These are phyloP conservation scores for Simalia tracyae DNA, from an alignment of 2,797 vertebrate species.

Conservation along the genomic window DNA sequence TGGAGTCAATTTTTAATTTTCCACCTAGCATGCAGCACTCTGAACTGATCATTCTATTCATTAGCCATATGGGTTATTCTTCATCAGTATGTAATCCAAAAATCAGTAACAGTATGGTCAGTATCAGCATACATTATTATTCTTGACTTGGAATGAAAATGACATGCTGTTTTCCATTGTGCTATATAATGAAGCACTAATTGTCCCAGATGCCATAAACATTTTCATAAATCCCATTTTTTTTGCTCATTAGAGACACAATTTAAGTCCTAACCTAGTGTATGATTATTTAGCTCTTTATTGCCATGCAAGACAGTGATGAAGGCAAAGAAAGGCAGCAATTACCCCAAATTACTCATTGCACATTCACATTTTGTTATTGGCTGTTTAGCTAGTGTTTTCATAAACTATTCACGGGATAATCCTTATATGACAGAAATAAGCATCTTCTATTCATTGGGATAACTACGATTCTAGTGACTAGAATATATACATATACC, in stretches of 20 bases:
- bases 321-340: constrained; percentile 44
- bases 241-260: background rate
- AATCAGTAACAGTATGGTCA: constrained; percentile 31
- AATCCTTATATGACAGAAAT: constrained; percentile 55
- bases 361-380: constrained; percentile 49
- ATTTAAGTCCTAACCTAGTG: constrained; percentile 41
- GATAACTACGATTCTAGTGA: constrained; percentile 6
- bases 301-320: constrained; percentile 40
- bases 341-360: constrained; percentile 46
- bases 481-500: background rate
- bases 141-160: constrained; percentile 41
- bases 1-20: constrained; percentile 67
- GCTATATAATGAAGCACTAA: background rate
- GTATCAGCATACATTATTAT: constrained; percentile 42
- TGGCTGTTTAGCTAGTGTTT: constrained; percentile 56
- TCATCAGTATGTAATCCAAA: constrained; percentile 45
- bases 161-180: constrained; percentile 25
- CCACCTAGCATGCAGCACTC: constrained; percentile 50
- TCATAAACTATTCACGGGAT: constrained; percentile 54
- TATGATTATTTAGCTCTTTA: constrained; percentile 42
- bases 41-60: constrained; percentile 55
- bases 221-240: background rate
- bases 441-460: constrained; percentile 48
- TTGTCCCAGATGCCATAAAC: constrained; percentile 17
- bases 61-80: constrained; percentile 54